These are phyloP conservation scores for Brassicogethes aeneus DNA, from an alignment of 2,888 invertebrate genomes.

Conservation along the genomic window DNA sequence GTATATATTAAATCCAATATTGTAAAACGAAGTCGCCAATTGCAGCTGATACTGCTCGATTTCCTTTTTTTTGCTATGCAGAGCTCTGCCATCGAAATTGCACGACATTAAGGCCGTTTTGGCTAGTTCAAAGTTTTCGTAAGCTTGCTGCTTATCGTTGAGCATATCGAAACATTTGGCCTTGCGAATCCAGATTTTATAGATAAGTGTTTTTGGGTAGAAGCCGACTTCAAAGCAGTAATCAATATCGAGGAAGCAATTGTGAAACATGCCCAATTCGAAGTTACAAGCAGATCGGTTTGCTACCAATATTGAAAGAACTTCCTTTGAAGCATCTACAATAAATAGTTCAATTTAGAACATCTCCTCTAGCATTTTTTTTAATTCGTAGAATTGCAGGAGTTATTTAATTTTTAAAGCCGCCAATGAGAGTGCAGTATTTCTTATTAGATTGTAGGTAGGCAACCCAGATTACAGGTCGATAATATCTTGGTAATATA, in stretches of 20 bases:
- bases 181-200: conserved; percentile 66
- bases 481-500: no score
- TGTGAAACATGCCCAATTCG: conserved; percentile 58
- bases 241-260: conserved; percentile 62
- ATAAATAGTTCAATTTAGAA: no score
- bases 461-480: no score
- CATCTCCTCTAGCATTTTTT: no score
- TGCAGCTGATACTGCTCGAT: conserved; percentile 19
- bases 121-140: conserved; percentile 57
- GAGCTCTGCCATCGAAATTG: conserved; percentile 47
- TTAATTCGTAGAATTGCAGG: no score
- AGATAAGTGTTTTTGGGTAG: conserved; percentile 64
- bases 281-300: conserved; percentile 76
- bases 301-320: conserved; percentile 61
- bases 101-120: conserved; percentile 60
- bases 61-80: conserved; percentile 23
- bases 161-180: conserved; percentile 63
- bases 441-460: no score
- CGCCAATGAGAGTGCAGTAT: no score
- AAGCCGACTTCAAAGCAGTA: conserved; percentile 51
- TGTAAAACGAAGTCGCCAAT: background rate
- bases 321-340: conserved; percentile 42
- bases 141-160: conserved; percentile 55
- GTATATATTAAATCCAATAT: no score
- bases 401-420: no score